Evolutionary conservation across 2,113 vertebrate species (phyloP), one percentile per base, ranked within the genome.

Genomic region (Platichthys flesus): DNA sequence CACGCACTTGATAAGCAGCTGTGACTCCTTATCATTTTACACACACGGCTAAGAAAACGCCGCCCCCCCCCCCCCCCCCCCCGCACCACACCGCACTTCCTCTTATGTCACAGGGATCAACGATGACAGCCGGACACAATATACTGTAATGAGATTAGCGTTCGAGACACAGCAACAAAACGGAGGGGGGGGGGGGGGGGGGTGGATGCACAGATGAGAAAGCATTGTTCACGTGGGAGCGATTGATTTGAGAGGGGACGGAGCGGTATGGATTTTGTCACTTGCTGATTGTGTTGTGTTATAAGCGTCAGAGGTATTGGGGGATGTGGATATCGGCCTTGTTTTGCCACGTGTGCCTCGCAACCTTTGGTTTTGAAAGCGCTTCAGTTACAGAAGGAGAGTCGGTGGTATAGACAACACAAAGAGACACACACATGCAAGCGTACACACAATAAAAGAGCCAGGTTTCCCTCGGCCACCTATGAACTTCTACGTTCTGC

Each of bases 1-100:
- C 80, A 61, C 71, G 55, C 81, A 70, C 81, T 75, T 77, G 90
- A 91, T 91, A 92, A 91, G 87, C 89, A 77, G 83, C 64, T 16
- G 9, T 18, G 47, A 76, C 60, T 31, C 73, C 86, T 92, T 93
- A 93, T 92, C 88, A 71, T 79, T 68, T 78, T 18, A 49, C 47
- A 70, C 86, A 71, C 77, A 59, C 86, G 88, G 87, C 58, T 0
- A 82, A 82, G 69, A 82, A 85, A 88, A 9, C 54, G 20, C 60
- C 31, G 10, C 76, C 54, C 9, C 60, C 31, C 20, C 76, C 35
- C 31, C 20, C 76, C 54, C 9, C 60, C 31, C 20, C 76, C 35
- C 67, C 83, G 61, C 47, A 4, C 62, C 24, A 21, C 71, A 63
- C 54, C 75, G 16, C 77, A 77, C 89, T 90, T 90, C 91, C 90